Conservation (phyloP, 2,797 vertebrate genomes). For the Spea hammondii region DNA sequence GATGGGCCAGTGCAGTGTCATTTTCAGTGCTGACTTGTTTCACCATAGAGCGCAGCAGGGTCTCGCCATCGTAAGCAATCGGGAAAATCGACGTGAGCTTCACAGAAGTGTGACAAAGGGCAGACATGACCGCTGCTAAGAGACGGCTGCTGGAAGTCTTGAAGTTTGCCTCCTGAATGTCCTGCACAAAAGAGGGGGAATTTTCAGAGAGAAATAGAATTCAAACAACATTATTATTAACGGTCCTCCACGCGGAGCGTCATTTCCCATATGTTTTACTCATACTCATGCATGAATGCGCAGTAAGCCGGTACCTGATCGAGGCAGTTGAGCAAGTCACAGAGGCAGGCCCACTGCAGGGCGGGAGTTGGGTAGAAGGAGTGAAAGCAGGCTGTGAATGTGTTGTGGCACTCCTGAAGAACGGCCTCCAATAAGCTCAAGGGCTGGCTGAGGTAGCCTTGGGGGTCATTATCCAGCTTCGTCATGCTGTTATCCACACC, state of each 20-base stretch:
- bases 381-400: constrained; percentile 97
- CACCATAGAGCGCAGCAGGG: constrained; percentile 88
- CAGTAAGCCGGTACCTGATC: constrained; percentile 81
- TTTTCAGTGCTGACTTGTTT: constrained; percentile 99
- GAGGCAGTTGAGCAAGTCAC: constrained; percentile 94
- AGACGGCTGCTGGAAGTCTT: constrained; percentile 95
- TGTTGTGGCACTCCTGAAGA: constrained; percentile 96
- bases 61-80: constrained; percentile 94
- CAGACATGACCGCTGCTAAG: constrained; percentile 97
- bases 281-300: too few relatives aligned
- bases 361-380: constrained; percentile 97
- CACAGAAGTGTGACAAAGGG: constrained; percentile 93
- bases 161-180: constrained; percentile 97
- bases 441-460: constrained; percentile 94
- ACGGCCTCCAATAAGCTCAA: constrained; percentile 92
- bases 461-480: constrained; percentile 94
- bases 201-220: not conserved
- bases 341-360: constrained; percentile 97
- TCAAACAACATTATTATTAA: too few relatives aligned
- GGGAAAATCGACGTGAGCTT: constrained; percentile 96
- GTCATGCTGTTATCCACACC: constrained; percentile 96
- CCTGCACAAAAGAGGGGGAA: constrained; percentile 65
- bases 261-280: not conserved
- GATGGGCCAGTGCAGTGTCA: constrained; percentile 91
- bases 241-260: too few relatives aligned